These are phyloP conservation scores for Eretmocerus hayati DNA, from an alignment of 2,888 invertebrate genomes.

Conservation along the genomic window DNA sequence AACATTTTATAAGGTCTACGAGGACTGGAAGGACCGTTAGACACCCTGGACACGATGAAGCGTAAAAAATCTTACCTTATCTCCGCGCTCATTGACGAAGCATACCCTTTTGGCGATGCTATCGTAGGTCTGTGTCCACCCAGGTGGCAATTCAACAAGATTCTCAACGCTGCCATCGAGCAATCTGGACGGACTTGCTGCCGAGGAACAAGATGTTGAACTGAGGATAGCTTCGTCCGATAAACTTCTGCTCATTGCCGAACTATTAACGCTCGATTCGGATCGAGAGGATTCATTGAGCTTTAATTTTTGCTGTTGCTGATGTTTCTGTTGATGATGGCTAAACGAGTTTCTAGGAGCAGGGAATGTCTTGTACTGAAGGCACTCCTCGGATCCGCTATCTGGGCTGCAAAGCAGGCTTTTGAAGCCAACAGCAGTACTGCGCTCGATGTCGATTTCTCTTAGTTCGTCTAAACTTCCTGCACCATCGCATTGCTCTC, in stretches of 20 bases:
- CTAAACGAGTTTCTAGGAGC: neutral
- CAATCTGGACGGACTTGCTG: conserved; percentile 27
- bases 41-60: too few species aligned
- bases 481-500: conserved; percentile 10
- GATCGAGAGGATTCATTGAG: conserved; percentile 9
- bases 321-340: too few species aligned
- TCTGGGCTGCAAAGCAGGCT: conserved; percentile 33
- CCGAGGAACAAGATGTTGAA: conserved; percentile 29
- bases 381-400: conserved; percentile 36
- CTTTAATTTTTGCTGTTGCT: conserved; percentile 1
- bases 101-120: conserved; percentile 44
- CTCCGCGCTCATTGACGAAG: conserved; percentile 49
- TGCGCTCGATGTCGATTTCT: conserved; percentile 30
- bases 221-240: conserved; percentile 33
- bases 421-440: conserved; percentile 36
- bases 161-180: conserved; percentile 27
- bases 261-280: conserved; percentile 22
- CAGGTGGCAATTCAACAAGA: conserved; percentile 41
- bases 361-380: conserved; percentile 32
- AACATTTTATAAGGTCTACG: too few species aligned
- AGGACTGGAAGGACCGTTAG: too few species aligned
- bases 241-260: conserved; percentile 24
- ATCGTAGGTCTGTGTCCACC: conserved; percentile 48
- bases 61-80: conserved; percentile 42
- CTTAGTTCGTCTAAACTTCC: conserved; percentile 21